A percentile compares a stretch with the other conserved stretches of the same genome.
Conservation (phyloP, 2,113 vertebrate species). For the Daubentonia madagascariensis region DNA sequence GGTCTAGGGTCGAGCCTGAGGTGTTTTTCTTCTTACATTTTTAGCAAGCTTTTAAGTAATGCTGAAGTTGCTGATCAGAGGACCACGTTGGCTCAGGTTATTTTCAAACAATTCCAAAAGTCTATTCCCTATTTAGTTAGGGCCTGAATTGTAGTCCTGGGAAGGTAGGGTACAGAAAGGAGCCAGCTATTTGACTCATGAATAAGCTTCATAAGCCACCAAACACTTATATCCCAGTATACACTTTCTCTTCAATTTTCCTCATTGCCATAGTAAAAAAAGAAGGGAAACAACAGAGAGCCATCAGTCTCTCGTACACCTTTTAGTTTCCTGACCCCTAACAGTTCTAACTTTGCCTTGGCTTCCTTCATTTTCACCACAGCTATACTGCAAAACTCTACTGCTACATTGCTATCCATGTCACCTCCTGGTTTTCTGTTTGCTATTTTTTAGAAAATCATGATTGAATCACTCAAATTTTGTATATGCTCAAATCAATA, state of each 20-base stretch:
- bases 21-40: background rate
- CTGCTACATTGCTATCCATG: background rate
- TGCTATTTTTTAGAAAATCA: background rate
- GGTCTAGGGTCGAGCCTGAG: background rate
- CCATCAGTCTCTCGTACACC: background rate
- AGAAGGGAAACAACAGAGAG: background rate
- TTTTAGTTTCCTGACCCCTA: background rate
- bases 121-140: background rate
- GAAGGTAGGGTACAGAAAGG: background rate
- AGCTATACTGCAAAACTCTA: background rate
- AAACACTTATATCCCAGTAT: background rate
- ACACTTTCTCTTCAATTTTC: background rate
- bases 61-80: background rate
- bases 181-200: background rate
- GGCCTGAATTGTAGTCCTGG: background rate
- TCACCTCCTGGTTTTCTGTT: background rate
- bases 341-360: background rate
- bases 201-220: background rate
- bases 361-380: background rate
- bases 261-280: background rate
- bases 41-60: background rate
- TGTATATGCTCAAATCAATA: background rate
- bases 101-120: slow-evolving; percentile 3
- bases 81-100: background rate
- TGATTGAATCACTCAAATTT: background rate